Evolutionary conservation across 2,888 invertebrate species (phyloP).

Genomic region (Tipula lateralis): DNA sequence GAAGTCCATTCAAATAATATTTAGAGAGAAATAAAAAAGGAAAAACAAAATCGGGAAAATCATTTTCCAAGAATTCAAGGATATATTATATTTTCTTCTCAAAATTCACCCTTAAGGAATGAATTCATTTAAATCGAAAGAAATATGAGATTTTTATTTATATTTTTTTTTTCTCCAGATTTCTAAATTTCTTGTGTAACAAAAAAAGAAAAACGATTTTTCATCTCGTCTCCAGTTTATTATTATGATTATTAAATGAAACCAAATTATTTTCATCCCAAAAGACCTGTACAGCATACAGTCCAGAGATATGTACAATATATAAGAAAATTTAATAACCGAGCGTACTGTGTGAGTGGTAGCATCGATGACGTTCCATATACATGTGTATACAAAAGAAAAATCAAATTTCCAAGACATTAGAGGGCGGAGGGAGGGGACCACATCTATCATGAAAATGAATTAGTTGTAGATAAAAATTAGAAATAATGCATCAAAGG

Average conservation of each 20-base stretch:
- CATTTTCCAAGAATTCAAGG: neutral
- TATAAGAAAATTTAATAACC: neutral
- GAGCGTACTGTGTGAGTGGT: neutral
- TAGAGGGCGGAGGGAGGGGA: neutral
- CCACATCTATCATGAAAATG: neutral
- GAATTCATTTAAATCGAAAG: slow-evolving; percentile 19
- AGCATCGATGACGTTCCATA: neutral
- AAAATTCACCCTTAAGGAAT: neutral
- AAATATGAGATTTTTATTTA: neutral
- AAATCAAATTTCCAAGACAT: neutral
- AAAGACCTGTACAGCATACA: neutral
- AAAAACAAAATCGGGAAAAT: neutral
- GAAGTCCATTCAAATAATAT: neutral
- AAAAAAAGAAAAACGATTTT: neutral
- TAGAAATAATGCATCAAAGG: neutral
- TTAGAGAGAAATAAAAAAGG: neutral
- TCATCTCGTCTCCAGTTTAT: neutral
- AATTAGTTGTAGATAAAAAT: neutral
- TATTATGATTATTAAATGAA: slow-evolving; percentile 19
- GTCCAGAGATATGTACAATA: neutral
- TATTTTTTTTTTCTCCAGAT: neutral
- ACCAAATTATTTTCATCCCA: neutral
- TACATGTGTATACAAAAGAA: neutral
- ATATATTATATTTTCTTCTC: neutral
- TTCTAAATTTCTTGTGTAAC: neutral